These are phyloP conservation scores for Altica lythri DNA, from an alignment of 2,888 invertebrate species.

Conservation along the genomic window DNA sequence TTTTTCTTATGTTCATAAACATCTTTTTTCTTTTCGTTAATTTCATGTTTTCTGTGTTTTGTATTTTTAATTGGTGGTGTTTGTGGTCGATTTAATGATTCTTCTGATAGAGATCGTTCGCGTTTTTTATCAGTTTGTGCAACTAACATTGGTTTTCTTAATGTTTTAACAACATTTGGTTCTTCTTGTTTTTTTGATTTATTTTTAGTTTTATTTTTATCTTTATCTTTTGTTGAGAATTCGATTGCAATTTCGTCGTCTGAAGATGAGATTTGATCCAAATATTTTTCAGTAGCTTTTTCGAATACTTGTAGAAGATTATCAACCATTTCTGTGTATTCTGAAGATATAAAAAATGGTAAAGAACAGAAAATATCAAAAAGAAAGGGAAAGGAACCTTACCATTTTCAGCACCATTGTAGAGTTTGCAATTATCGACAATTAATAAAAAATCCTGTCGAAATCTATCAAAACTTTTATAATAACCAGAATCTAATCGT, in stretches of 20 bases:
- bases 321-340: slow-evolving; percentile 87
- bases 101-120: slow-evolving; percentile 48
- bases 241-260: slow-evolving; percentile 78
- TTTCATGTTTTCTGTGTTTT: slow-evolving; percentile 28
- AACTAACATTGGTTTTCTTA: slow-evolving; percentile 49
- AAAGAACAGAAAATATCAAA: slow-evolving; percentile 8
- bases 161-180: slow-evolving; percentile 37
- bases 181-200: slow-evolving; percentile 30
- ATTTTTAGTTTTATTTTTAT: slow-evolving; percentile 53
- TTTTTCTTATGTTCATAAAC: slow-evolving; percentile 24
- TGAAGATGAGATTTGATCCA: slow-evolving; percentile 79
- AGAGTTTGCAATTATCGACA: slow-evolving; percentile 89
- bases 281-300: slow-evolving; percentile 79
- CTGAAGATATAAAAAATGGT: slow-evolving; percentile 57
- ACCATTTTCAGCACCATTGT: slow-evolving; percentile 94
- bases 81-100: slow-evolving; percentile 35
- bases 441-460: slow-evolving; percentile 89
- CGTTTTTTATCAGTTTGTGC: slow-evolving; percentile 51
- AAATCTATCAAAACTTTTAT: slow-evolving; percentile 79
- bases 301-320: slow-evolving; percentile 82
- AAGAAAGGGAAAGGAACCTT: slow-evolving; percentile 41
- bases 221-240: slow-evolving; percentile 60
- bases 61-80: too few species aligned
- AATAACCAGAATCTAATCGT: slow-evolving; percentile 79
- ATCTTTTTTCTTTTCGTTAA: slow-evolving; percentile 22